Conservation (phyloP, 2,113 vertebrate species). For the Crotalus horridus region DNA sequence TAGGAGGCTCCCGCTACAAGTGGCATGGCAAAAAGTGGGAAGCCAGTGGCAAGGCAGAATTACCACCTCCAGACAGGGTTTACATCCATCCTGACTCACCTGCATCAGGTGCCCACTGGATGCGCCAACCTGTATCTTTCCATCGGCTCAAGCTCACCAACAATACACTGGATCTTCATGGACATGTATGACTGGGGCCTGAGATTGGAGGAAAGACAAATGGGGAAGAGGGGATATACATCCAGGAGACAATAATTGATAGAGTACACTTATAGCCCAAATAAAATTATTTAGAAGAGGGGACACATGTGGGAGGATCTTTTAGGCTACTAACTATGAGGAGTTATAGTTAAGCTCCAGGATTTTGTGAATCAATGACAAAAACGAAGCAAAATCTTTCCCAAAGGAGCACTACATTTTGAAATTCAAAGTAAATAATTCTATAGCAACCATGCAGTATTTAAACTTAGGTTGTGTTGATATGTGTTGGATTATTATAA, state of each 20-base stretch:
- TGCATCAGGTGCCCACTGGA: slow-evolving; percentile 85
- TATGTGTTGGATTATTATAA: not conserved
- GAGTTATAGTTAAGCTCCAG: not conserved
- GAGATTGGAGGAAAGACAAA: not conserved
- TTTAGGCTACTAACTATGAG: not conserved
- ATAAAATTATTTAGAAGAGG: not conserved
- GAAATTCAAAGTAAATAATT: not conserved
- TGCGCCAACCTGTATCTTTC: slow-evolving; percentile 85
- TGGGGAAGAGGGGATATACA: not conserved
- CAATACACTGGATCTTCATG: slow-evolving; percentile 84
- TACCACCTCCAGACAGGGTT: slow-evolving; percentile 81
- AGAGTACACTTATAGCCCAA: not conserved
- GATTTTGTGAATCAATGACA: not conserved
- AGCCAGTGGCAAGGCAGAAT: slow-evolving; percentile 82
- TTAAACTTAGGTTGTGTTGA: not conserved
- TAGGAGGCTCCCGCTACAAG: slow-evolving; percentile 84
- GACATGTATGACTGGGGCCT: slow-evolving; percentile 72
- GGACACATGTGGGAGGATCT: not conserved
- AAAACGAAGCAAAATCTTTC: not conserved
- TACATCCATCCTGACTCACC: slow-evolving; percentile 91
- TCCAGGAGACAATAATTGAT: not conserved
- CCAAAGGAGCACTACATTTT: not conserved
- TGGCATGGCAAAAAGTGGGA: slow-evolving; percentile 87
- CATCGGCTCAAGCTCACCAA: slow-evolving; percentile 91
- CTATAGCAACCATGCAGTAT: not conserved